Evolutionary conservation across 2,888 invertebrate genomes (phyloP).

Genomic region (Drosophila testacea): DNA sequence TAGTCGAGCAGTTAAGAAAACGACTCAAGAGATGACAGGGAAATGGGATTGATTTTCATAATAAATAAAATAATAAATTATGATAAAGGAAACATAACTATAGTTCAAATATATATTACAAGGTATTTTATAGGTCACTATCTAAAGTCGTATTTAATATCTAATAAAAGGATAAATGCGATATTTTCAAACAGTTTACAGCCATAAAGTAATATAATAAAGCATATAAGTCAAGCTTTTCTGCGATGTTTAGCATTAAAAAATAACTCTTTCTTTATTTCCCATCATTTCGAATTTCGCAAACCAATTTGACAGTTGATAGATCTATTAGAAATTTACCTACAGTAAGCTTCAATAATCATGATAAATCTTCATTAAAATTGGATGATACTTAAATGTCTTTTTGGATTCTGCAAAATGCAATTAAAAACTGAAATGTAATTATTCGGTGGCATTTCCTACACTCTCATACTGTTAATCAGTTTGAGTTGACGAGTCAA

Average conservation of each 20-base stretch:
- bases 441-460: conserved; percentile 38
- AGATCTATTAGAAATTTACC: not conserved
- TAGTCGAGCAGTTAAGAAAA: not conserved
- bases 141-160: too few relatives aligned
- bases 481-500: conserved; percentile 31
- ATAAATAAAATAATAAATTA: not conserved
- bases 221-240: too few relatives aligned
- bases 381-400: not conserved
- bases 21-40: not conserved
- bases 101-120: too few relatives aligned
- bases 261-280: not conserved
- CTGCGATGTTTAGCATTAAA: not conserved
- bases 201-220: too few relatives aligned
- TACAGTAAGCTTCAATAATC: not conserved
- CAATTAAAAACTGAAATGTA: conserved; percentile 59
- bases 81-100: not conserved
- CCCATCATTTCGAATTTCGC: not conserved
- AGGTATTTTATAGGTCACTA: too few relatives aligned
- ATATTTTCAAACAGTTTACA: too few relatives aligned
- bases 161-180: too few relatives aligned
- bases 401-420: conserved; percentile 11
- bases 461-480: conserved; percentile 40
- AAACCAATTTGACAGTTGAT: not conserved
- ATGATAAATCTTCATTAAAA: not conserved
- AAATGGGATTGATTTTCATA: not conserved